A percentile compares a stretch with the other conserved stretches of the same genome.
Conservation (phyloP, 2,888 invertebrate genomes). For the Drosophila kanekoi region DNA sequence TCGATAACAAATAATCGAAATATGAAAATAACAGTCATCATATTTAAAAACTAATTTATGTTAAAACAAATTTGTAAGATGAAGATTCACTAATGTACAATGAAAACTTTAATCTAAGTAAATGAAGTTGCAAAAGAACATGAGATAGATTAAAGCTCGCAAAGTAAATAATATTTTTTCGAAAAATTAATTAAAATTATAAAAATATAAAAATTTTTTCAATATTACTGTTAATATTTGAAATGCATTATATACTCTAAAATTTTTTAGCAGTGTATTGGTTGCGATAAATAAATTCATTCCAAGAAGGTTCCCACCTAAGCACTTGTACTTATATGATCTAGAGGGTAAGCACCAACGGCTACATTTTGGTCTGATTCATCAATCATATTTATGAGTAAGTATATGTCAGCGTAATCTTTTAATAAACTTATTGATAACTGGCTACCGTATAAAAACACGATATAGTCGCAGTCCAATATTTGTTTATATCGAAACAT, state of each 20-base stretch:
- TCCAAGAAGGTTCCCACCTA: conserved; percentile 3
- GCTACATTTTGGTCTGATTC: conserved; percentile 26
- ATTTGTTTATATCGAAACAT: conserved; percentile 50
- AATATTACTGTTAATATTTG: no score
- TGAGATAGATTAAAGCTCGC: no score
- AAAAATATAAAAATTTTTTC: no score
- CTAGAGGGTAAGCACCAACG: neutral
- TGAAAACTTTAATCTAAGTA: no score
- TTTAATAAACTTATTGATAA: conserved; percentile 2
- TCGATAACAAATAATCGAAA: conserved; percentile 6
- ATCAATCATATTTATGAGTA: conserved; percentile 11
- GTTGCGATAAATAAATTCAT: neutral
- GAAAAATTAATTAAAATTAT: no score
- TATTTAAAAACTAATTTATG: neutral
- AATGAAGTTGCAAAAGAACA: no score
- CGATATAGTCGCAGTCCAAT: conserved; percentile 30
- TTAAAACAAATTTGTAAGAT: neutral
- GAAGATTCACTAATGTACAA: neutral
- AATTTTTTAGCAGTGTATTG: conserved; percentile 1
- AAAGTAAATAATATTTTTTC: no score
- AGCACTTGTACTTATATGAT: neutral
- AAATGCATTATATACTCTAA: no score
- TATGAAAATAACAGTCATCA: neutral
- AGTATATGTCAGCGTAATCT: conserved; percentile 24
- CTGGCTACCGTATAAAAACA: conserved; percentile 29